Conservation (phyloP, 64 coral and sea anemone genomes). For the Trachythela sp. region DNA sequence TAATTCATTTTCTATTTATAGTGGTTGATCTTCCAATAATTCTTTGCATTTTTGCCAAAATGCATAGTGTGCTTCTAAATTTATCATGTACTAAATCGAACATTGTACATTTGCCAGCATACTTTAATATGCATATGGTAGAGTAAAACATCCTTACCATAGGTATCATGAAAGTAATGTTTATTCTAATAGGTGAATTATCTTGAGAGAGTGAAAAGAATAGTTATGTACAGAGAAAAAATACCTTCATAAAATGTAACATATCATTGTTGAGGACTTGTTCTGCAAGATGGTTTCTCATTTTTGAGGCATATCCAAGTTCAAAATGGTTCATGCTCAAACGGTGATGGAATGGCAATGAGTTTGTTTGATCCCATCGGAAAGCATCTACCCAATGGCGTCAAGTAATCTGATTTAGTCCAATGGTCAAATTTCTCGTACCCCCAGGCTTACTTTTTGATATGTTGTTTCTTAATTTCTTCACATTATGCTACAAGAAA, state of each 20-base stretch:
- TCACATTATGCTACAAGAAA: conserved; percentile 4
- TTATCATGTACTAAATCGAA: too few species aligned
- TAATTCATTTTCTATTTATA: too few species aligned
- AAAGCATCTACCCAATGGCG: background rate
- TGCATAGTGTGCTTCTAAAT: too few species aligned
- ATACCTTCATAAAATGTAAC: conserved; percentile 33
- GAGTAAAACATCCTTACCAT: too few species aligned
- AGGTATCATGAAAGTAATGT: too few species aligned
- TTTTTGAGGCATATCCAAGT: conserved; percentile 23
- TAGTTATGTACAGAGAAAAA: background rate
- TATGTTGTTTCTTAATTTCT: conserved; percentile 16
- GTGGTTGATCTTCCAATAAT: too few species aligned
- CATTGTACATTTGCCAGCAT: too few species aligned
- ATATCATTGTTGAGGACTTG: conserved; percentile 40
- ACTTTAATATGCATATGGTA: too few species aligned
- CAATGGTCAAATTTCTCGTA: background rate
- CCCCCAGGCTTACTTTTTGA: background rate
- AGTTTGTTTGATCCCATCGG: background rate
- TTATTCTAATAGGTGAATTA: too few species aligned
- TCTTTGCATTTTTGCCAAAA: too few species aligned
- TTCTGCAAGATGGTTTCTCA: conserved; percentile 40
- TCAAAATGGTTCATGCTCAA: conserved; percentile 34
- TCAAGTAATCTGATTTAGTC: background rate
- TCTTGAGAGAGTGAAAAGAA: too few species aligned
- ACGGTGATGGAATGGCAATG: background rate